Conservation (phyloP, 2,797 vertebrate genomes). For the Natrix natrix region DNA sequence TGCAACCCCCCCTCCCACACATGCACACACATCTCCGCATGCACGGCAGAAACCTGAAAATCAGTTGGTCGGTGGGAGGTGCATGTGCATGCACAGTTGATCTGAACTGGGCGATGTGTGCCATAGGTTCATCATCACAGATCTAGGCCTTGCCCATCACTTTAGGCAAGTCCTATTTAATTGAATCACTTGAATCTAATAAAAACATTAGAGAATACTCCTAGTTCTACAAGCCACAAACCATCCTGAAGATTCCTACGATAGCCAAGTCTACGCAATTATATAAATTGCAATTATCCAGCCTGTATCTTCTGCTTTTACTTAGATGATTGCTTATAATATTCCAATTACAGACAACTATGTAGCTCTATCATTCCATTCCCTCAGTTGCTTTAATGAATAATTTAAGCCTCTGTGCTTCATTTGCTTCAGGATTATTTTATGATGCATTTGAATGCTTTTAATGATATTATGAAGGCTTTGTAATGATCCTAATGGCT, state of each 20-base stretch:
- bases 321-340: constrained; percentile 44
- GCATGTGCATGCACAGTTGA: too few species aligned
- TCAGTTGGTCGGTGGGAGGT: too few species aligned
- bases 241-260: background rate
- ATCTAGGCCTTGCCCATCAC: background rate
- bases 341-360: constrained; percentile 52
- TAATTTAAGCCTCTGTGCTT: constrained; percentile 56
- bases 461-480: constrained; percentile 61
- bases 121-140: too few species aligned
- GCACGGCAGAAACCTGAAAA: too few species aligned
- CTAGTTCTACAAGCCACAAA: background rate
- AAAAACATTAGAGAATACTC: background rate
- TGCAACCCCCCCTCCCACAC: too few species aligned
- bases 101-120: too few species aligned
- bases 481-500: constrained; percentile 48
- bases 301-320: constrained; percentile 23
- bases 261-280: background rate
- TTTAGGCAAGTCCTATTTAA: background rate
- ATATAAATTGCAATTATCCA: constrained; percentile 39
- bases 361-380: constrained; percentile 26
- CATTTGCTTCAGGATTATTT: constrained; percentile 65
- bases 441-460: constrained; percentile 57
- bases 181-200: background rate
- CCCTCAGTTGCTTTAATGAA: constrained; percentile 51
- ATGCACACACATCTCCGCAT: too few species aligned